Conservation (phyloP, 2,113 vertebrate species). For the Melanocharis versteri region DNA sequence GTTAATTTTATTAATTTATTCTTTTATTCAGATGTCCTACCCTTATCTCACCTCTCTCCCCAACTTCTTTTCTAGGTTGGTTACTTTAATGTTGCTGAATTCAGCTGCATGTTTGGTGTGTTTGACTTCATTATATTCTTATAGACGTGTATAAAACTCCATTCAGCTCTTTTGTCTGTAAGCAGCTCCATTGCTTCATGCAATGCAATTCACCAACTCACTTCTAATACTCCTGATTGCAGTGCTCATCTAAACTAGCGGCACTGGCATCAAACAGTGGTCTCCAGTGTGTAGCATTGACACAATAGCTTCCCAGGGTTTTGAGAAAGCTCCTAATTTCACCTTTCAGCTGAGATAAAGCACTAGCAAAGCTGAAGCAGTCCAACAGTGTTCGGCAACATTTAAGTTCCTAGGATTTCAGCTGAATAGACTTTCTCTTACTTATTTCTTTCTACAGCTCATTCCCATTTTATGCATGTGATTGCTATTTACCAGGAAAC, state of each 20-base stretch:
- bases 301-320: constrained; percentile 53
- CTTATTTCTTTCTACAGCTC: constrained; percentile 49
- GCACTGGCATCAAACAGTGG: constrained; percentile 50
- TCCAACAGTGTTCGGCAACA: constrained; percentile 54
- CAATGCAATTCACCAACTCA: constrained; percentile 24
- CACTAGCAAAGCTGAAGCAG: constrained; percentile 35
- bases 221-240: constrained; percentile 61
- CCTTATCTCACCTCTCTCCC: background rate
- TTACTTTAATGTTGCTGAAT: background rate
- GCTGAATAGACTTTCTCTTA: constrained; percentile 23
- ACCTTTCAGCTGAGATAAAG: constrained; percentile 67
- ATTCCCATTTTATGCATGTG: constrained; percentile 23
- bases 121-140: background rate
- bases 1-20: background rate
- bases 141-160: background rate
- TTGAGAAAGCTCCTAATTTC: constrained; percentile 58
- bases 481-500: constrained; percentile 59
- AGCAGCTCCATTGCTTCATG: constrained; percentile 13
- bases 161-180: constrained; percentile 36
- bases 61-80: background rate
- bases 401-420: constrained; percentile 48
- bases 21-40: background rate
- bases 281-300: constrained; percentile 55
- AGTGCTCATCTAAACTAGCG: constrained; percentile 54
- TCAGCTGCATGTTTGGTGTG: background rate